Evolutionary conservation across 1,140 invertebrate species (phyloP).

Genomic region (Rhagoletis pomonella): DNA sequence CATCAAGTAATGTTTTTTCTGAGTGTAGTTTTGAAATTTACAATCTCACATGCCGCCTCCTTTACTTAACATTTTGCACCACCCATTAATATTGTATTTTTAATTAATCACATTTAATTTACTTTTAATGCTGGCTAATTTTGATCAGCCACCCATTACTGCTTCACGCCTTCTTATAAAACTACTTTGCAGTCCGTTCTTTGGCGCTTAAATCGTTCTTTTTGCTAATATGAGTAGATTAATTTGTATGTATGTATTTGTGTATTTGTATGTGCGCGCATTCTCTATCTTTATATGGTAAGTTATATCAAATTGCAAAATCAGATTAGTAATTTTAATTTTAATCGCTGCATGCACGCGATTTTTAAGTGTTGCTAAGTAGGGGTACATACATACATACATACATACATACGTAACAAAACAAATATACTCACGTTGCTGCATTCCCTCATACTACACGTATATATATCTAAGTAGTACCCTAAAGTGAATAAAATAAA

Average conservation of each 20-base stretch:
- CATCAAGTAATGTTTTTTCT: no score
- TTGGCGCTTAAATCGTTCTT: background rate
- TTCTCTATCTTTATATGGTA: background rate
- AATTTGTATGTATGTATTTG: no score
- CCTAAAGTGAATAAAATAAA: background rate
- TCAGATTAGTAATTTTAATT: constrained; percentile 37
- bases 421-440: background rate
- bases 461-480: background rate
- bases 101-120: constrained; percentile 31
- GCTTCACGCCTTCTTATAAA: background rate
- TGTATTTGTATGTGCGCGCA: background rate
- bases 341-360: constrained; percentile 39
- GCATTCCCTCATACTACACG: background rate
- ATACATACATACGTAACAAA: background rate
- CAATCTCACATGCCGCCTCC: no score
- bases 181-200: background rate
- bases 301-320: constrained; percentile 24
- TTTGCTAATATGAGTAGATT: no score
- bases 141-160: constrained; percentile 9
- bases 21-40: no score
- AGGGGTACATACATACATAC: background rate
- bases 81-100: constrained; percentile 25
- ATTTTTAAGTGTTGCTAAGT: constrained; percentile 4
- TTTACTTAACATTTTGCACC: background rate
- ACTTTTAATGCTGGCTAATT: background rate